Base-by-base conservation (phyloP, 2,113 vertebrate genomes). In the Trematocara nigrifrons region DNA sequence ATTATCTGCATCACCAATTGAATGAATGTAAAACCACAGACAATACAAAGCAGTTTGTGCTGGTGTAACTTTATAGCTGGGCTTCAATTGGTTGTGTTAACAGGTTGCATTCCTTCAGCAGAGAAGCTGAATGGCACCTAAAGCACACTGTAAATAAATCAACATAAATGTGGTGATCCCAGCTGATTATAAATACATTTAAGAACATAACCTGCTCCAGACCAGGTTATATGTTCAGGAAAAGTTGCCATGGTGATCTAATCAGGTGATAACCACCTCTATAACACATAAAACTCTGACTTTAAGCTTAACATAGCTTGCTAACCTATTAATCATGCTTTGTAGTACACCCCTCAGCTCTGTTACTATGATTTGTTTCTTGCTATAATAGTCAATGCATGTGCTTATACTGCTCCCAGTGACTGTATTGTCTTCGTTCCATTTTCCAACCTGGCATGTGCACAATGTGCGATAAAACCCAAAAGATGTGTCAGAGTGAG, bases 401-500 rank as follows among this genome's bases (percentile, higher is more conserved):
- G 86, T 56, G 42, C 61, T 64, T 82, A 22, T 22, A 29, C 26
- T 82, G 22, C 40, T 74, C 51, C 71, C 56, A 18, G 33, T 53
- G 13, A 59, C 61, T 86, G 51, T 18, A 83, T 85, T 87, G 79
- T 89, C 80, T 89, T 87, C 42, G 33, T 84, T 52, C 38, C 59
- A n/a, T 88, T 87, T 89, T 84, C 86, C 56, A 89, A 84, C 71
- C 80, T 91, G 87, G 83, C 86, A 92, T 66, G 47, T 49, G 53
- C 82, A 80, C 52, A 38, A 33, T 20, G 76, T 81, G 71, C 66
- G 69, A 81, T 86, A 77, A 84, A 86, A 89, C 69, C 79, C 56
- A 76, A 87, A 78, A 91, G 91, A 93, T 82, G 91, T 90, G 92
- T 93, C 91, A 86, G 90, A 86, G 90, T 84, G 87, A 93, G 89